Percentiles rank a stretch among this genome's conserved stretches.
These are phyloP conservation scores for Mus caroli DNA, from an alignment of 2,797 vertebrate genomes.

Conservation along the genomic window DNA sequence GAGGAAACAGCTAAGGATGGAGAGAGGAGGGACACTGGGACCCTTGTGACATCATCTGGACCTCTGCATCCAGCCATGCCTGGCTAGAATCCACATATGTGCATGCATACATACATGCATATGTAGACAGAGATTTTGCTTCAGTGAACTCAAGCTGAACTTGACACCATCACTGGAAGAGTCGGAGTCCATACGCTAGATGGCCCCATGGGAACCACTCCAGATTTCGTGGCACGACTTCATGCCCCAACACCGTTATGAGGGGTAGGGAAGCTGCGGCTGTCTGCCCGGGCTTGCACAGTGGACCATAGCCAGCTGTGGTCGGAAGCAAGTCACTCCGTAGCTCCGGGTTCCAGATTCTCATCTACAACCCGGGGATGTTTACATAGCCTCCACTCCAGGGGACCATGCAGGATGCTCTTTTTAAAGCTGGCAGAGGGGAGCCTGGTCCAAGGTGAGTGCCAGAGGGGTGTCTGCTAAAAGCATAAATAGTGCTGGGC, in stretches of 20 bases:
- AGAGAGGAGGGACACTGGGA: not conserved
- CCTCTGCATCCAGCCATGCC: not conserved
- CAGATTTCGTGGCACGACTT: rapidly evolving
- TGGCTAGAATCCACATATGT: not conserved
- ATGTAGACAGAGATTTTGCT: not conserved
- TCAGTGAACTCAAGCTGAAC: not conserved
- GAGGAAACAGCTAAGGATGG: too few relatives aligned
- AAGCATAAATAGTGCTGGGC: not conserved
- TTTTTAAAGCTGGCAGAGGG: not conserved
- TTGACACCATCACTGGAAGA: not conserved
- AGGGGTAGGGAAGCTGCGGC: not conserved
- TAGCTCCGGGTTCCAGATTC: not conserved
- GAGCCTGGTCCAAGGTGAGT: not conserved
- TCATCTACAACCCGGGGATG: rapidly evolving
- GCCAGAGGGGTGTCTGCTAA: not conserved
- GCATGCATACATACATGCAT: not conserved
- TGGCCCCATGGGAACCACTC: rapidly evolving
- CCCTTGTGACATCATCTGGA: not conserved
- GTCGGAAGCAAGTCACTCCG: not conserved
- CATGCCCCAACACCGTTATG: rapidly evolving
- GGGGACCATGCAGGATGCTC: not conserved
- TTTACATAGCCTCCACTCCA: not conserved
- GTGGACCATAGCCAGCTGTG: not conserved
- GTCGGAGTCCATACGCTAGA: too few relatives aligned
- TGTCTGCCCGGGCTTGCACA: not conserved